Evolutionary conservation across 2,113 vertebrate species (phyloP).

Genomic region (Pterophyllum scalare): DNA sequence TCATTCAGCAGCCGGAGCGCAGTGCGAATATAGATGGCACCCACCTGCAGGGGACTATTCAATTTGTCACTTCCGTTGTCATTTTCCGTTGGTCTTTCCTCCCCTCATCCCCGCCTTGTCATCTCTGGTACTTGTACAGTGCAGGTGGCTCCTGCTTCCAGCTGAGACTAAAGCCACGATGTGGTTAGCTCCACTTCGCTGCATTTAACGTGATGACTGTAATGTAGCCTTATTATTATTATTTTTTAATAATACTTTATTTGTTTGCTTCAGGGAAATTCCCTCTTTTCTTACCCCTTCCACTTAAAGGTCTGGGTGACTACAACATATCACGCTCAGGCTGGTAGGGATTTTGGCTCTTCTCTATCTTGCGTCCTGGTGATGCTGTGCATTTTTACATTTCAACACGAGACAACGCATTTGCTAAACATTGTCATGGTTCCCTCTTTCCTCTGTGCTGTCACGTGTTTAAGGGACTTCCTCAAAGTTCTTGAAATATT

Average conservation of each 20-base stretch:
- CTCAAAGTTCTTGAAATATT: constrained; percentile 42
- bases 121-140: constrained; percentile 1
- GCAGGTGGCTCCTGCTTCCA: constrained; percentile 47
- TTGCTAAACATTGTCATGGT: constrained; percentile 30
- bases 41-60: constrained; percentile 54
- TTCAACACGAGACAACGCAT: constrained; percentile 37
- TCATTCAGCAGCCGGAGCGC: constrained; percentile 10
- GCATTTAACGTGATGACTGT: constrained; percentile 1
- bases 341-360: background rate
- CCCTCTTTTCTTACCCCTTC: background rate
- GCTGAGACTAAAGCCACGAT: background rate
- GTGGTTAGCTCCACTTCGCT: background rate
- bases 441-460: constrained; percentile 42
- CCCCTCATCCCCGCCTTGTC: constrained; percentile 7
- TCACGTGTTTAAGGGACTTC: constrained; percentile 61
- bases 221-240: constrained; percentile 8
- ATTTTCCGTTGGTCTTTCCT: constrained; percentile 6
- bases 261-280: constrained; percentile 4
- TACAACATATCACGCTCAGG: constrained; percentile 1
- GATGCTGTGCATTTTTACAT: constrained; percentile 21
- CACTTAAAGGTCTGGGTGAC: constrained; percentile 31
- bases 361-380: background rate
- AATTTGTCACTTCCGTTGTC: constrained; percentile 38
- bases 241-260: background rate
- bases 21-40: background rate